Evolutionary conservation across 2,888 invertebrate species (phyloP), one percentile per base, ranked within the genome.

Genomic region (Pristionchus fissidentatus): DNA sequence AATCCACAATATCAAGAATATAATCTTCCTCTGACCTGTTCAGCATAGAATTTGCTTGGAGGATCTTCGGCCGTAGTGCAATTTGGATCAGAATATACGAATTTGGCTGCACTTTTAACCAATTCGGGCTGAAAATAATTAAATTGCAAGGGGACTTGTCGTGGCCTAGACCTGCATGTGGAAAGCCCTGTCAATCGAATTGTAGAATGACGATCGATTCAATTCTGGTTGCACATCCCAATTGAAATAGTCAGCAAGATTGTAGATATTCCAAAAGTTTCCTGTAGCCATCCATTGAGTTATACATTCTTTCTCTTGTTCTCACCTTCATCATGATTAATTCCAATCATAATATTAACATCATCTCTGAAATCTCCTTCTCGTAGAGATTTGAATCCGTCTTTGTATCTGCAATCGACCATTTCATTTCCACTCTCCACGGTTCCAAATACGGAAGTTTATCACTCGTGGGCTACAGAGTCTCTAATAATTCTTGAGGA

Each of bases 311-410:
- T 15, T 84, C 0, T 5, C 19, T 7, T 41, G 10, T n/a, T 15
- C 29, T 0, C 96, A 86, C 97, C 97, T 95, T 98, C 98, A 93
- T 98, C 97, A 93, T 95, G 95, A 93, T 97, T 97, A 93, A 96
- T 96, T 85, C 98, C 98, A 89, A 97, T 95, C 90, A 98, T 94
- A 85, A 98, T 95, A 93, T 97, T 96, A 86, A 96, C 95, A 91
- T 96, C 95, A 92, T 95, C 95, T 90, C 95, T 95, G 91, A 96
- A 96, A 93, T 95, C 95, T 7, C 96, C 96, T 89, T 96, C 95
- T 87, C 91, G 85, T 26, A 92, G 85, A 19, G 92, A 90, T 35
- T 84, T 85, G 84, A 92, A 91, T 5, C 90, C 92, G 82, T 92
- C 92, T 35, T 88, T 85, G 66, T 88, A 87, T 73, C 88, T 87